Evolutionary conservation across 2,888 invertebrate genomes (phyloP).

Genomic region (Ellobium chinense): DNA sequence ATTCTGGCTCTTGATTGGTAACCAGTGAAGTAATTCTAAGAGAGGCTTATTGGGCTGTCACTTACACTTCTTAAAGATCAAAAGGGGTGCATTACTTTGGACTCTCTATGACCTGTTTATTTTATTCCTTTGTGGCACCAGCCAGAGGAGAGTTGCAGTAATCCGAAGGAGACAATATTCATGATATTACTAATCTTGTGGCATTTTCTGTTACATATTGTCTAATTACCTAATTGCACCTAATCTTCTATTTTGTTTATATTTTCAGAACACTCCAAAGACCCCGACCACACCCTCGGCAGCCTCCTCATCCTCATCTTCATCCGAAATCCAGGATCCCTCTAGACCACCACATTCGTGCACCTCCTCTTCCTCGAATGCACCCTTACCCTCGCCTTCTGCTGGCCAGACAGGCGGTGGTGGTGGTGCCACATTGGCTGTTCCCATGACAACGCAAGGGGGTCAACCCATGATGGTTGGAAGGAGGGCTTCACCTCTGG

Average conservation of each 20-base stretch:
- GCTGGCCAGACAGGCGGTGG: not conserved
- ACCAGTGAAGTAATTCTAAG: too few relatives aligned
- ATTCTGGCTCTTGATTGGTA: too few relatives aligned
- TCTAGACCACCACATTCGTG: not conserved
- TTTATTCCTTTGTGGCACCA: too few relatives aligned
- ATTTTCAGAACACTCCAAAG: conserved; percentile 17
- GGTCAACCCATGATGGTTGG: not conserved
- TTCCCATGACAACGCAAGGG: conserved; percentile 23
- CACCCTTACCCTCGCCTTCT: conserved; percentile 3
- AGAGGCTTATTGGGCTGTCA: too few relatives aligned
- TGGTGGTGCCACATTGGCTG: conserved; percentile 15
- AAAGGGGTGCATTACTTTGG: too few relatives aligned
- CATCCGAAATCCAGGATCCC: conserved; percentile 18
- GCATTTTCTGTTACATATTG: too few relatives aligned
- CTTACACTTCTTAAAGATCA: too few relatives aligned
- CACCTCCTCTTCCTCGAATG: conserved; percentile 23
- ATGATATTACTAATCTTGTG: not conserved
- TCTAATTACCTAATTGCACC: not conserved
- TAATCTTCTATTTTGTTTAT: not conserved
- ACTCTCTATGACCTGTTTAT: too few relatives aligned
- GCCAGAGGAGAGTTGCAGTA: too few relatives aligned
- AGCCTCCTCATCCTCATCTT: conserved; percentile 31
- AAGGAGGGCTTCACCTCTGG: conserved; percentile 38
- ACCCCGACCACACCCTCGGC: conserved; percentile 42
- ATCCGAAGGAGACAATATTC: not conserved